Conservation (phyloP, 2,113 vertebrate species). For the Daubentonia madagascariensis region DNA sequence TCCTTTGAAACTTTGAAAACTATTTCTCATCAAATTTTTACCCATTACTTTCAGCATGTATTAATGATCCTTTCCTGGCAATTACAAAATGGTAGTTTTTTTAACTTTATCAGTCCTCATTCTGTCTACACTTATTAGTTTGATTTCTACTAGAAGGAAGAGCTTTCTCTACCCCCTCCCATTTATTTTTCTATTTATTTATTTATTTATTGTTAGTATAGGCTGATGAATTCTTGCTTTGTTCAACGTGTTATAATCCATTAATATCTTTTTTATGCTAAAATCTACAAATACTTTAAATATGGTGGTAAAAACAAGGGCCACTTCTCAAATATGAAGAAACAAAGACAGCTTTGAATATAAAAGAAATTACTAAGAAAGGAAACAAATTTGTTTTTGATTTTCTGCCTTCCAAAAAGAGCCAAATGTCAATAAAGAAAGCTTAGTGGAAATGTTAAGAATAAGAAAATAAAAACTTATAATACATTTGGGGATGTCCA, state of each 20-base stretch:
- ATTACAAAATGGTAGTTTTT: background rate
- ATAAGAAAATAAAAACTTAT: constrained; percentile 30
- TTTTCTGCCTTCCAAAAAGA: constrained; percentile 44
- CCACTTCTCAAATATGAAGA: constrained; percentile 45
- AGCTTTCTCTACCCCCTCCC: background rate
- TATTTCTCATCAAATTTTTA: constrained; percentile 30
- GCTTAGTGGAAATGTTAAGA: background rate
- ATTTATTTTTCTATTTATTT: background rate
- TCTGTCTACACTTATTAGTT: background rate
- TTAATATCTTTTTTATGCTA: constrained; percentile 2
- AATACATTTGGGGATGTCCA: background rate
- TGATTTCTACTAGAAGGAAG: background rate
- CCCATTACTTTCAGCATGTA: background rate
- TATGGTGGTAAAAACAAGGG: constrained; percentile 1
- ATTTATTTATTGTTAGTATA: background rate
- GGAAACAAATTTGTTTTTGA: constrained; percentile 52
- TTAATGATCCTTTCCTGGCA: background rate
- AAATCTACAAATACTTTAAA: constrained; percentile 36
- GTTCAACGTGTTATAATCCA: background rate
- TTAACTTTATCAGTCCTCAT: background rate
- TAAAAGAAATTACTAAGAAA: constrained; percentile 51
- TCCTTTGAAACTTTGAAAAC: constrained; percentile 40
- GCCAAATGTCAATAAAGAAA: constrained; percentile 43
- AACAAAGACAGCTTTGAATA: constrained; percentile 23
- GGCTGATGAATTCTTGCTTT: background rate